Conservation (phyloP, 2,797 vertebrate species). For the Epinephelus awoara region DNA sequence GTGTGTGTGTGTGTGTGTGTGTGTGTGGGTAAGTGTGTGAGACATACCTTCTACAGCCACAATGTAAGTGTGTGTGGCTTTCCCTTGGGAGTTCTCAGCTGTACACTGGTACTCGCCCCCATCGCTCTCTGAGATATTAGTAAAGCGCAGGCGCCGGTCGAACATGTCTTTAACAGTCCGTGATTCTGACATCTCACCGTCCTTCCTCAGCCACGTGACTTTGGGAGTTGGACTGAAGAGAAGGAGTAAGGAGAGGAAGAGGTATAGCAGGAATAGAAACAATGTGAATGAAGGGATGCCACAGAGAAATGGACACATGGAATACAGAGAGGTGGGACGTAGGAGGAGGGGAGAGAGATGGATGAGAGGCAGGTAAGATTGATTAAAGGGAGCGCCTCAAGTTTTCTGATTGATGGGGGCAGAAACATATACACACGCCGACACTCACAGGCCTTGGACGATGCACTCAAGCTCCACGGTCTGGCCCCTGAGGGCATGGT, state of each 20-base stretch:
- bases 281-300: too few species aligned
- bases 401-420: constrained; percentile 45
- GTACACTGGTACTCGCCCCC: constrained; percentile 92
- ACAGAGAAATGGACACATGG: not conserved
- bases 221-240: constrained; percentile 88
- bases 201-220: constrained; percentile 87
- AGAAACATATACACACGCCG: constrained; percentile 18
- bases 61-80: constrained; percentile 83
- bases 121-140: constrained; percentile 87
- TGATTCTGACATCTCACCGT: constrained; percentile 83
- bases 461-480: constrained; percentile 92
- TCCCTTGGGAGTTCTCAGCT: constrained; percentile 89
- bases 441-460: constrained; percentile 92
- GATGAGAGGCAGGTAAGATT: constrained; percentile 52
- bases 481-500: constrained; percentile 88
- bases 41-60: constrained; percentile 89
- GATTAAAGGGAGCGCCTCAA: constrained; percentile 41
- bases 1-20: not conserved
- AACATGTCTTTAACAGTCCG: constrained; percentile 83
- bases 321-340: not conserved
- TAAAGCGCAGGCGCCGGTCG: constrained; percentile 88
- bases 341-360: constrained; percentile 22
- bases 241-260: constrained; percentile 5
- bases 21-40: not conserved
- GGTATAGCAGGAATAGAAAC: too few species aligned